Base-by-base conservation (phyloP, 2,888 invertebrate species). In the Crepidodera aurea region DNA sequence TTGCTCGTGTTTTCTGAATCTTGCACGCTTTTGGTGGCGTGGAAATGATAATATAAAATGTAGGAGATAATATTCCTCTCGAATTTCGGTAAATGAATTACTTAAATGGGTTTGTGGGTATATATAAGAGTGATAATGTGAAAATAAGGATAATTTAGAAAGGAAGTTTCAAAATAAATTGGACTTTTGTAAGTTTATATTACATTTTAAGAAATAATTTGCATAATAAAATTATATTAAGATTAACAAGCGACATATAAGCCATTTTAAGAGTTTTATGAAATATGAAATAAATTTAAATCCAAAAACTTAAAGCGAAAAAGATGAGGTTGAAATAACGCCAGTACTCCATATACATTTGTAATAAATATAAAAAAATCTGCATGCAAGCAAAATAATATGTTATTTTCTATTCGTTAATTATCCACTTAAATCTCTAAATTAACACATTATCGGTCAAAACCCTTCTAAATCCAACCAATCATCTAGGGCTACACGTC, bases 401-500 rank as follows among this genome's bases (percentile, higher is more conserved):
- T n/a, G n/a, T n/a, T n/a, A n/a, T n/a, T n/a, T n/a, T n/a, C n/a
- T n/a, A n/a, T n/a, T n/a, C n/a, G n/a, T n/a, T n/a, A n/a, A n/a
- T n/a, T n/a, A n/a, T n/a, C n/a, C n/a, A n/a, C 12, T 25, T 25
- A 27, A 22, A 15, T 40, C 2, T 12, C 7, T n/a, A 15, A 16
- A 32, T 18, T 27, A 39, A 4, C 18, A 34, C 37, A 51, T 16
- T 15, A 40, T 29, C 40, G 53, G 40, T 40, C 25, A 40, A 39
- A 39, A 53, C 8, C 40, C 40, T 27, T 16, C 53, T 12, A 53
- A 53, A 40, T 40, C 3, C 25, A 40, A 25, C 15, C 19, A 53
- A 53, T 39, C 53, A 40, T 15, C 27, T 46, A 39, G 1, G 10
- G 18, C 46, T 29, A 32, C 44, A 16, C 25, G 18, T 65, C 55